These are phyloP conservation scores for Danio choprae DNA, from an alignment of 2,797 vertebrate genomes.

Conservation along the genomic window DNA sequence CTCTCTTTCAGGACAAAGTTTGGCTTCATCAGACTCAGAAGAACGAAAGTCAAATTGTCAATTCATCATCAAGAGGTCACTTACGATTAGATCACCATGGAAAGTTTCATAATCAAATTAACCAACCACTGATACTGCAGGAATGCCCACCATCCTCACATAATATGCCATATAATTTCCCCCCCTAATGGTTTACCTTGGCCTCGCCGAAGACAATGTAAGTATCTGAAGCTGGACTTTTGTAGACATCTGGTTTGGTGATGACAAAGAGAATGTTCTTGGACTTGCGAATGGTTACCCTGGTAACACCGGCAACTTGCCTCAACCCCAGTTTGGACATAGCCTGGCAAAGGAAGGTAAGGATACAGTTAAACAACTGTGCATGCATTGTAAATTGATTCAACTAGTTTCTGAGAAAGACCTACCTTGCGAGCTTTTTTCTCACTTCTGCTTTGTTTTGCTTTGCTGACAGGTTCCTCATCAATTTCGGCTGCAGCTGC, in stretches of 20 bases:
- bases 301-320: conserved; percentile 97
- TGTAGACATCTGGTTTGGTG: conserved; percentile 98
- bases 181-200: conserved; percentile 79
- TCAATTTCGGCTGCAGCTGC: conserved; percentile 97
- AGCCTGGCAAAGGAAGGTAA: conserved; percentile 76
- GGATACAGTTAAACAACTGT: background rate
- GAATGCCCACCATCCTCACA: background rate
- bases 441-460: conserved; percentile 98
- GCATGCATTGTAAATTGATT: background rate
- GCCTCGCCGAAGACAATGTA: conserved; percentile 98
- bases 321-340: conserved; percentile 99
- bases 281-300: conserved; percentile 98
- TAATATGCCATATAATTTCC: background rate
- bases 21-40: conserved; percentile 93
- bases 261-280: conserved; percentile 99
- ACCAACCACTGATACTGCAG: background rate
- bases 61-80: conserved; percentile 80
- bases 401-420: background rate
- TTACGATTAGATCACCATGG: background rate
- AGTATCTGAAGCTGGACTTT: conserved; percentile 98
- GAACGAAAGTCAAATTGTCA: conserved; percentile 92
- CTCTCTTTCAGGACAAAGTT: conserved; percentile 84
- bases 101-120: background rate
- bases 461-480: conserved; percentile 99
- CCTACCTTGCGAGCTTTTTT: conserved; percentile 97